Base-by-base conservation (phyloP, 2,113 vertebrate genomes). In the Seriola dumerili region DNA sequence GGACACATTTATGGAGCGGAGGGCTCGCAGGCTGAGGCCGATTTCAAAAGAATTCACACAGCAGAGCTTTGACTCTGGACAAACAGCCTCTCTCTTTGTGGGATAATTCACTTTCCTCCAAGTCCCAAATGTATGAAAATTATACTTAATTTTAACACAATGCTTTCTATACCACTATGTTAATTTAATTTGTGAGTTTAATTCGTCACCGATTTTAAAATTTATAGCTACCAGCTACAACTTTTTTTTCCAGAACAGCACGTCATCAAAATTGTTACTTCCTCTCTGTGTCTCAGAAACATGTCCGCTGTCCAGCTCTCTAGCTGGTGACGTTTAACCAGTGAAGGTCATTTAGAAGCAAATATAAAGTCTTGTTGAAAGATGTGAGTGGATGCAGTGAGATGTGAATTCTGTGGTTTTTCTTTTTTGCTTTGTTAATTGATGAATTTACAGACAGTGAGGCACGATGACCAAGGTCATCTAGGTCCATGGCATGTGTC, bases 1-100 rank as follows among this genome's bases (percentile, higher is more conserved):
- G 73, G 0, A 62, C 76, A 44, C 2, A 50, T 59, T 57, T 29
- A 23, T 52, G 57, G 40, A 64, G 46, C 17, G 5, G 13, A 48
- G 21, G 59, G 40, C 67, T 40, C 3, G 5, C 19, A 48, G 50
- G 25, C 52, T 7, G 14, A 32, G 23, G 25, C 5, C 8, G 12
- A 38, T 64, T 55, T 75, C 44, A 78, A 19, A 63, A 73, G 52
- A 2, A 64, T 66, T 83, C 46, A 21, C 17, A 36, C 16, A 62
- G 55, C 19, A 25, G 46, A 73, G 54, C 11, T 42, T 52, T 71
- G 48, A 77, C 64, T 16, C 23, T 21, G 17, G 8, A 58, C 42
- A 55, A 29, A 63, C 44, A 63, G 50, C 25, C 42, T 21, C 46
- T 62, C 5, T 69, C 48, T 62, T 55, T 64, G 10, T 25, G 10